Conservation (phyloP, 2,888 invertebrate species). For the Anoncus sp. region DNA sequence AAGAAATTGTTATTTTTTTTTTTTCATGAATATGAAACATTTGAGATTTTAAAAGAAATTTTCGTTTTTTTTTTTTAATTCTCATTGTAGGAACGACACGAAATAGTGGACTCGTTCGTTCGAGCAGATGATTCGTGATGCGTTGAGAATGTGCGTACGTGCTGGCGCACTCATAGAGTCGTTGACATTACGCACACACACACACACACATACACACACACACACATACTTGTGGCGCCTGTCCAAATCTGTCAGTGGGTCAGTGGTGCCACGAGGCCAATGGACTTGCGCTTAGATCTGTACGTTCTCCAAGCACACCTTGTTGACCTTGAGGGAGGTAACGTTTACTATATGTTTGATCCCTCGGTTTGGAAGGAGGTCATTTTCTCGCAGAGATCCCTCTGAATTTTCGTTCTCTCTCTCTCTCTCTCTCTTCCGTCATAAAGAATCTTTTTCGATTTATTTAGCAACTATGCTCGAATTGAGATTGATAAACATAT, state of each 20-base stretch:
- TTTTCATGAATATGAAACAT: too few species aligned
- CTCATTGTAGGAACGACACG: neutral
- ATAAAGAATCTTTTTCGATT: too few species aligned
- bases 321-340: slow-evolving; percentile 66
- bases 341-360: slow-evolving; percentile 46
- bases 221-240: slow-evolving; percentile 63
- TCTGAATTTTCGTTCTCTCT: slow-evolving; percentile 25
- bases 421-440: too few species aligned
- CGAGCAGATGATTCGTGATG: slow-evolving; percentile 31
- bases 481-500: slow-evolving; percentile 11
- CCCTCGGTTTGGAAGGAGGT: slow-evolving; percentile 49
- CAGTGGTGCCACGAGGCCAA: slow-evolving; percentile 73
- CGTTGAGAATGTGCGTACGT: slow-evolving; percentile 49
- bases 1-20: too few species aligned
- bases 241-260: slow-evolving; percentile 81
- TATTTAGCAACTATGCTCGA: slow-evolving; percentile 24
- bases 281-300: slow-evolving; percentile 62
- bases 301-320: slow-evolving; percentile 61
- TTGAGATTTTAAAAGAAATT: too few species aligned
- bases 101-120: slow-evolving; percentile 15
- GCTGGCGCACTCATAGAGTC: slow-evolving; percentile 44
- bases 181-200: neutral
- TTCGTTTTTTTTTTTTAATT: too few species aligned
- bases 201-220: too few species aligned
- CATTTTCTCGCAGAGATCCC: slow-evolving; percentile 46